Evolutionary conservation across 1,140 invertebrate genomes (phyloP).

Genomic region (Sarcophaga bullata): DNA sequence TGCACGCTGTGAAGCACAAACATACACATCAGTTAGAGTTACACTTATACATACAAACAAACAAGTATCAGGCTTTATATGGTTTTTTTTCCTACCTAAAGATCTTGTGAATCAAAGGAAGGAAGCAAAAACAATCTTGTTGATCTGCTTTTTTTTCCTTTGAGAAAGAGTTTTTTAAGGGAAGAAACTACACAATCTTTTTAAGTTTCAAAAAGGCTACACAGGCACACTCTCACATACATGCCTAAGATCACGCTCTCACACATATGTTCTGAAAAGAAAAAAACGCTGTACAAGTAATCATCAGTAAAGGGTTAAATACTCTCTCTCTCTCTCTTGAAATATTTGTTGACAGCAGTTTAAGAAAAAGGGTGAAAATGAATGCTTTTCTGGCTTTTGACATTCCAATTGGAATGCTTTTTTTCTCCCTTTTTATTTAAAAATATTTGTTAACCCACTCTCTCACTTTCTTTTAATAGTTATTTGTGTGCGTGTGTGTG

Average conservation of each 20-base stretch:
- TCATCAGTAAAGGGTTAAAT: constrained; percentile 37
- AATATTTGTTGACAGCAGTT: neutral
- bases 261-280: neutral
- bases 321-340: neutral
- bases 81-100: too few species aligned
- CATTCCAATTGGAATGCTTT: neutral
- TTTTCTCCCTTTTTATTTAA: too few species aligned
- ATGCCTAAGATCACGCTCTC: neutral
- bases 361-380: neutral
- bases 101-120: neutral
- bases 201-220: neutral
- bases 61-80: too few species aligned
- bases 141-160: neutral
- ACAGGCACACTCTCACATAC: neutral
- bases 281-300: neutral
- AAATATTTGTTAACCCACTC: neutral
- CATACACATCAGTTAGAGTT: too few species aligned
- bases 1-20: neutral
- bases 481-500: neutral
- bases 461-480: neutral
- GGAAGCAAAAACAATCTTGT: constrained; percentile 19
- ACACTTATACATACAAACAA: too few species aligned
- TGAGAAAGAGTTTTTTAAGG: too few species aligned
- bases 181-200: too few species aligned
- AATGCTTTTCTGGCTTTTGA: neutral